Evolutionary conservation across 2,888 invertebrate genomes (phyloP).

Genomic region (Watsonalla cultraria): DNA sequence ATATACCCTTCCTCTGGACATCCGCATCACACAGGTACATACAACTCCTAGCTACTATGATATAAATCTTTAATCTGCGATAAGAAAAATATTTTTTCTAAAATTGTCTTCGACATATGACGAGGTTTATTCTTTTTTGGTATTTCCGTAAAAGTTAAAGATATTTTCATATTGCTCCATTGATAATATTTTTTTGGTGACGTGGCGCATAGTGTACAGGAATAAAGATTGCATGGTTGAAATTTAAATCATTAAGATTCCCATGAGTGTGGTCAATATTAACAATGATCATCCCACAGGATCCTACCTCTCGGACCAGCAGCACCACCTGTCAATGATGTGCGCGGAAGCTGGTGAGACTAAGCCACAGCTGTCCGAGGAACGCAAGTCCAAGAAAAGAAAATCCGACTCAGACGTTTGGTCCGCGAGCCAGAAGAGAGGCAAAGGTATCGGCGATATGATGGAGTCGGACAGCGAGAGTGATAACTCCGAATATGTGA

Average conservation of each 20-base stretch:
- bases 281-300: conserved; percentile 33
- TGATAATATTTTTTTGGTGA: no score
- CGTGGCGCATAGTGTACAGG: no score
- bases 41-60: not conserved
- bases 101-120: not conserved
- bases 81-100: not conserved
- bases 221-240: no score
- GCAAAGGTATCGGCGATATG: conserved; percentile 79
- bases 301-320: conserved; percentile 66
- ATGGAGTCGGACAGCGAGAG: conserved; percentile 81
- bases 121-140: not conserved
- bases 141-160: no score
- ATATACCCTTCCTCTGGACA: conserved; percentile 54
- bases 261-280: no score
- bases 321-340: conserved; percentile 66
- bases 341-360: conserved; percentile 44
- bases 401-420: conserved; percentile 80
- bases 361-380: conserved; percentile 49
- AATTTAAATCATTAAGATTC: no score
- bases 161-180: no score
- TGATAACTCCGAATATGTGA: conserved; percentile 66
- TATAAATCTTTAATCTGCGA: no score
- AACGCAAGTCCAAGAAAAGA: conserved; percentile 79
- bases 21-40: conserved; percentile 60
- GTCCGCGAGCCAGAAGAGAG: conserved; percentile 80